Evolutionary conservation across 2,113 vertebrate genomes (phyloP).

Genomic region (Silurus meridionalis): DNA sequence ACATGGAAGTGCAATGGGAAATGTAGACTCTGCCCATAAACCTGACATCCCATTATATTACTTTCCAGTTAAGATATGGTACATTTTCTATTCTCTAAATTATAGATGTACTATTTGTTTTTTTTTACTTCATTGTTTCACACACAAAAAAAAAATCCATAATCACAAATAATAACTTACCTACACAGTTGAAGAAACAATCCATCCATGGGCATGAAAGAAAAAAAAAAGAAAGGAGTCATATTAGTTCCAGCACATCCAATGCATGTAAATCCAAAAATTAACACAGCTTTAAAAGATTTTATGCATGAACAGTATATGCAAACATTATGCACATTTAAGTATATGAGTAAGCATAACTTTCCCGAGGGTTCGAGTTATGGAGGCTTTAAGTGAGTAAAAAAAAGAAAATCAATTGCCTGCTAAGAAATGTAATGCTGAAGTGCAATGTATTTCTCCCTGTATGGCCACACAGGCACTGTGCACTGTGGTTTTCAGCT

Average conservation of each 20-base stretch:
- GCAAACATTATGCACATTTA: neutral
- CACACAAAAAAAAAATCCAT: too few relatives aligned
- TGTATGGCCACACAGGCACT: neutral
- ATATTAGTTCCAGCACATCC: slow-evolving; percentile 11
- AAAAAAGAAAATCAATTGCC: slow-evolving; percentile 13
- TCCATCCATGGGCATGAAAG: slow-evolving; percentile 34
- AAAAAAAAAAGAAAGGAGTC: slow-evolving; percentile 31
- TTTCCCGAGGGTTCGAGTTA: neutral
- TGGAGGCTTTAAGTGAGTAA: neutral
- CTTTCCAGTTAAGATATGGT: too few relatives aligned
- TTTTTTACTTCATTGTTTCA: too few relatives aligned
- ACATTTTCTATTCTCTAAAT: too few relatives aligned
- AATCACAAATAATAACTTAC: slow-evolving; percentile 36
- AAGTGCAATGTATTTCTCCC: neutral
- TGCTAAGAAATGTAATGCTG: neutral
- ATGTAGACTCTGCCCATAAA: too few relatives aligned
- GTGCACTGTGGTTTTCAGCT: neutral
- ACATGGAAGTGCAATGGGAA: too few relatives aligned
- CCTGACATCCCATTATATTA: too few relatives aligned
- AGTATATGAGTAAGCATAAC: slow-evolving; percentile 6
- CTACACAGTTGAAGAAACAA: slow-evolving; percentile 31
- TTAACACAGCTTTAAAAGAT: neutral
- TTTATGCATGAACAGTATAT: neutral
- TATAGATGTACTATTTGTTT: too few relatives aligned
- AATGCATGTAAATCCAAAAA: neutral